phyloP scores from a whole-genome alignment of 2,797 vertebrate species.

The Telmatherina bonti region DNA sequence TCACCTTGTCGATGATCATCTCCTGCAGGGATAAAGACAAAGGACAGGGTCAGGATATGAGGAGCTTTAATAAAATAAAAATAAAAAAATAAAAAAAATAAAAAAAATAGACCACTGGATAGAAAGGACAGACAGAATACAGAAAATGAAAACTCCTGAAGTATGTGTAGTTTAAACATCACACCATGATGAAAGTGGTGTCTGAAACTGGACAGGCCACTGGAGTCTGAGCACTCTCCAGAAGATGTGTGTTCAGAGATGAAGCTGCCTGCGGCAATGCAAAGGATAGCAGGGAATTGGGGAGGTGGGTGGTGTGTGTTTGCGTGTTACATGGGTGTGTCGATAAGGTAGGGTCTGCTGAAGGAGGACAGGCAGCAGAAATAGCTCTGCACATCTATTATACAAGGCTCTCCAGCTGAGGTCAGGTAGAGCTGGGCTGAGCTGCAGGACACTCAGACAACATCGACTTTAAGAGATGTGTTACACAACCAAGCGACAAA shows the following conservation, averaged over 20 bases:
- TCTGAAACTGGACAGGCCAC: slow-evolving; percentile 16
- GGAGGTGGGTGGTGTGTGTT: slow-evolving; percentile 14
- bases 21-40: slow-evolving; percentile 86
- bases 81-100: too few species aligned
- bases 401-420: slow-evolving; percentile 62
- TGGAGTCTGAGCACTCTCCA: slow-evolving; percentile 33
- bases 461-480: slow-evolving; percentile 41
- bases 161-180: slow-evolving; percentile 6
- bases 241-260: slow-evolving; percentile 42
- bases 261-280: slow-evolving; percentile 45
- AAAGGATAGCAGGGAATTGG: slow-evolving; percentile 25
- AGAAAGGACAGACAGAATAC: not conserved
- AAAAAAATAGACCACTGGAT: not conserved
- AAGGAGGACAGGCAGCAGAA: slow-evolving; percentile 58
- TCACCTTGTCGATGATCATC: slow-evolving; percentile 99
- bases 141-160: not conserved
- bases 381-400: slow-evolving; percentile 75
- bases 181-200: slow-evolving; percentile 1
- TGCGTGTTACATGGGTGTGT: slow-evolving; percentile 4
- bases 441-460: slow-evolving; percentile 41
- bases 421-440: slow-evolving; percentile 56
- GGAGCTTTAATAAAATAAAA: not conserved
- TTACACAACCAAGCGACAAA: slow-evolving; percentile 43
- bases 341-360: slow-evolving; percentile 10
- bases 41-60: slow-evolving; percentile 13